These are phyloP conservation scores for Oscheius sp. DNA, from an alignment of 2,888 invertebrate genomes.

Conservation along the genomic window DNA sequence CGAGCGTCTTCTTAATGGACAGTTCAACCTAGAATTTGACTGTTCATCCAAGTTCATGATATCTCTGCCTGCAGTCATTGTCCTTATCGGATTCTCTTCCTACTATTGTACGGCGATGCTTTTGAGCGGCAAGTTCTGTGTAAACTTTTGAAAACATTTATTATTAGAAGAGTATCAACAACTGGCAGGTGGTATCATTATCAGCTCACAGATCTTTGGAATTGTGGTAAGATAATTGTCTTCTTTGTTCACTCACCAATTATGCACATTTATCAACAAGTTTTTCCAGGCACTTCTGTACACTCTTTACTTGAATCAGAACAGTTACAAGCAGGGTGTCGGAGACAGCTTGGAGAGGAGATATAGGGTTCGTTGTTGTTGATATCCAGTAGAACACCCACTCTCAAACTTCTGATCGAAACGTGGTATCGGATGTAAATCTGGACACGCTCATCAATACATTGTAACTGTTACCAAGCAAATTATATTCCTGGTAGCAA, in stretches of 20 bases:
- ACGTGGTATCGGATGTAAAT: too few relatives aligned
- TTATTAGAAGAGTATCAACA: not conserved
- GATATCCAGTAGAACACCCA: not conserved
- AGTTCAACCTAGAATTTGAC: not conserved
- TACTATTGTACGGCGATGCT: conserved; percentile 2
- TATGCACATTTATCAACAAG: too few relatives aligned
- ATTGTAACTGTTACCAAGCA: too few relatives aligned
- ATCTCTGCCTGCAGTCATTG: not conserved
- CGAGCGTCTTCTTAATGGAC: not conserved
- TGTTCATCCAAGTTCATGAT: not conserved
- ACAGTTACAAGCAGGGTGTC: conserved; percentile 1
- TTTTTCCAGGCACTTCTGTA: conserved; percentile 1
- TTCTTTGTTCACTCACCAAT: too few relatives aligned
- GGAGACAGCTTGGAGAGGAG: conserved; percentile 17
- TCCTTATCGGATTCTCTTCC: not conserved
- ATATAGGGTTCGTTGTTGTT: not conserved
- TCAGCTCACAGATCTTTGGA: conserved; percentile 1
- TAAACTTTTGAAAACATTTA: too few relatives aligned
- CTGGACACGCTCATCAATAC: too few relatives aligned
- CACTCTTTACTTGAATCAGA: not conserved
- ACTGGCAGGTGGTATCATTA: not conserved
- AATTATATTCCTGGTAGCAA: too few relatives aligned
- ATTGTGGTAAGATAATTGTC: not conserved
- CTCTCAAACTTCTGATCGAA: too few relatives aligned
- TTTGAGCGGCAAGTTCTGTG: not conserved